Base-by-base conservation (phyloP, 2,113 vertebrate genomes). In the Zosterops borbonicus region DNA sequence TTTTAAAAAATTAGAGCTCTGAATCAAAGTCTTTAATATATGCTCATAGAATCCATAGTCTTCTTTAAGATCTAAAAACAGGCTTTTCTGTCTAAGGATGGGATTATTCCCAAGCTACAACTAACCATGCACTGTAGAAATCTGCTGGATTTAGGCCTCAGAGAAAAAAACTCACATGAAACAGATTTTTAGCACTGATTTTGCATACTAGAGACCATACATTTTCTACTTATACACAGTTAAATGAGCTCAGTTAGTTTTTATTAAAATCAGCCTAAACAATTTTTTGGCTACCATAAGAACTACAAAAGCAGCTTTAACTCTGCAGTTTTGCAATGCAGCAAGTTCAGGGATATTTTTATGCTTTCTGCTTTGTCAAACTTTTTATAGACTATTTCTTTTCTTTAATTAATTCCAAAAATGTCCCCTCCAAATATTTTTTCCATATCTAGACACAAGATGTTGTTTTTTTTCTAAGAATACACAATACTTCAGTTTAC, bases 381-480 rank as follows among this genome's bases (percentile, higher is more conserved):
- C 71, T 81, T 94, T 97, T 97, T 49, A 90, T 95, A 79, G 93
- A 88, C 75, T 92, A 79, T 94, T 96, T 89, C 89, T 90, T 96
- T 94, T 94, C 73, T 88, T 83, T 83, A 91, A 82, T 95, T 85
- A 59, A 56, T 96, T 97, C 96, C 95, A 96, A 96, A 97, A 96
- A 97, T 56, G 87, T 97, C 81, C 76, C 58, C 85, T 95, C 49
- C 85, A 96, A 97, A 97, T 96, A 96, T 80, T 97, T 97, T 96
- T 94, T 90, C 97, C 97, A 97, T 98, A 97, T 97, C 97, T 97
- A 97, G 97, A 73, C 79, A 91, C 94, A 91, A 94, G 89, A 97
- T 71, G 86, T 68, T 97, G 92, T 95, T 97, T 92, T 83, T 96
- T 94, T 97, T 88, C 94, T 95, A 97, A 97, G 96, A 97, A 97